Evolutionary conservation across 1,140 invertebrate species (phyloP), one percentile per base, ranked within the genome.

Genomic region (Habropoda laboriosa): DNA sequence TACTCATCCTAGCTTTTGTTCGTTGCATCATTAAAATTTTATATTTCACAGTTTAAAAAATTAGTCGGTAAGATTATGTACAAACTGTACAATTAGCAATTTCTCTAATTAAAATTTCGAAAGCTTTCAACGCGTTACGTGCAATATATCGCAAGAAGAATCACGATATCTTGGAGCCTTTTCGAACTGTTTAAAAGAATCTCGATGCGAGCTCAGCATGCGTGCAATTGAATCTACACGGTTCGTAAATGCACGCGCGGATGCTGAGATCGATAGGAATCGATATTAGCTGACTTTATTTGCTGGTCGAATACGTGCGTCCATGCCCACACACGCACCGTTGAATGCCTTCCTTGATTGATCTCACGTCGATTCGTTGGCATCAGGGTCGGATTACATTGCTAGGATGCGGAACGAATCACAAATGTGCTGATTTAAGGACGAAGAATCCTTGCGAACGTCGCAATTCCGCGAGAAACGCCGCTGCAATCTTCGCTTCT

Each of bases 191-290:
- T 30, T 38, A 38, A 51, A 53, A 64, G 35, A 16, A 74, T 63
- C 40, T 30, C 27, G 49, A 45, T 8, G 21, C 10, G 21, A 24
- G 40, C 5, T 32, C 35, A 16, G 24, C 27, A 27, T 55, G 53
- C 32, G 40, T 49, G 45, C 55, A 24, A 51, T 79, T 67, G 42
- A 51, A 38, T n/a, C 8, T n/a, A 40, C 67, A 27, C 18, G 67
- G 45, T n/a, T 45, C 27, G 16, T 42, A 61, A 63, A 27, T 47
- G 60, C 55, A 57, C 6, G 10, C 27, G 51, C 45, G n/a, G 47
- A 60, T 51, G 55, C 79, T 47, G 63, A 67, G 79, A 80, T 80
- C 47, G 79, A 80, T 80, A 40, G 61, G 60, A 53, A 80, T 76
- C 79, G 73, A 80, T 80, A 68, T 60, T 27, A 21, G 5, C 35